A percentile compares a stretch with the other conserved stretches of the same genome.
phyloP scores from a whole-genome alignment of 2,797 vertebrate species.

The Gila robusta region DNA sequence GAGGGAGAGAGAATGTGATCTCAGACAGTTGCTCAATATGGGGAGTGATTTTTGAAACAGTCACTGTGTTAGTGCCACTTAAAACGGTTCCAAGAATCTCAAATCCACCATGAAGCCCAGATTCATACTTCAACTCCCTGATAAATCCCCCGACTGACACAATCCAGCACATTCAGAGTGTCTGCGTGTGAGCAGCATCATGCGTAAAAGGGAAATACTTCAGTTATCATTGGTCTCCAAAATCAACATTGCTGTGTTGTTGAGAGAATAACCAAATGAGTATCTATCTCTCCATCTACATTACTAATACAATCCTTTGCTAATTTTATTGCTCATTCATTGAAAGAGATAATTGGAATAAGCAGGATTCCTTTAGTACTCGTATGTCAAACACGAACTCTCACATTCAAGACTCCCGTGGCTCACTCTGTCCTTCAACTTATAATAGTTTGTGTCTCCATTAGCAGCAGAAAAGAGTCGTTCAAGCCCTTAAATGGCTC shows the following conservation, averaged over 20 bases:
- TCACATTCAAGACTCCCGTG: conserved; percentile 15
- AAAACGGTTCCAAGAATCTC: conserved; percentile 39
- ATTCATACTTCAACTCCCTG: conserved; percentile 43
- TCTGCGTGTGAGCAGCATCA: conserved; percentile 12
- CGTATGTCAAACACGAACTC: conserved; percentile 8
- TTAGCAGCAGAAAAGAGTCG: conserved; percentile 42
- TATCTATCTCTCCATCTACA: not conserved
- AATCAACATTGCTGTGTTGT: not conserved
- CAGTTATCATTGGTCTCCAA: conserved; percentile 11
- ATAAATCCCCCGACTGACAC: conserved; percentile 32
- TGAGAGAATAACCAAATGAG: not conserved
- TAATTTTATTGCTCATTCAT: conserved; percentile 3
- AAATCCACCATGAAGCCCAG: conserved; percentile 45
- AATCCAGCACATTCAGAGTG: conserved; percentile 31
- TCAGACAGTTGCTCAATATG: conserved; percentile 36
- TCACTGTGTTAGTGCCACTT: conserved; percentile 37
- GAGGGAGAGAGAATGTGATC: not conserved
- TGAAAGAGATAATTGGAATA: not conserved
- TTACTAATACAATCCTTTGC: not conserved
- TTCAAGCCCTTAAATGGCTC: conserved; percentile 50
- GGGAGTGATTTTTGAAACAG: conserved; percentile 36
- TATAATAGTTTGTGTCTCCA: conserved; percentile 34
- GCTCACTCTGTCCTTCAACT: conserved; percentile 32
- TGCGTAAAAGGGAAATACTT: conserved; percentile 9
- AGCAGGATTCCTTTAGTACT: conserved; percentile 8